These are phyloP conservation scores for Nerophis lumbriciformis DNA, from an alignment of 2,113 vertebrate genomes.

Conservation along the genomic window DNA sequence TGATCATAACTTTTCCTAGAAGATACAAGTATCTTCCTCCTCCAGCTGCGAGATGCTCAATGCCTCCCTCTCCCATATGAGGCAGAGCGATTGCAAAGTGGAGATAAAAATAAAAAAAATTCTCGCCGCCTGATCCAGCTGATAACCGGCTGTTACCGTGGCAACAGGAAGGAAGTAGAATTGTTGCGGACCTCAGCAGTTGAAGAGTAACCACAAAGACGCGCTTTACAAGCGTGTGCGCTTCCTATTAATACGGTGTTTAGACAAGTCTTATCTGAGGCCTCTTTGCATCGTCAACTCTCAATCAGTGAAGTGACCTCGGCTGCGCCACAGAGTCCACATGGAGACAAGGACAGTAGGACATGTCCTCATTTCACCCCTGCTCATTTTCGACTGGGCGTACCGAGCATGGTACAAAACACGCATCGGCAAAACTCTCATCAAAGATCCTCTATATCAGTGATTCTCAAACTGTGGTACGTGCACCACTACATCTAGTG, in stretches of 20 bases:
- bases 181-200: conserved; percentile 61
- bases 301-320: conserved; percentile 30
- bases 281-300: conserved; percentile 49
- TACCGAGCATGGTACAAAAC: too few relatives aligned
- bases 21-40: too few relatives aligned
- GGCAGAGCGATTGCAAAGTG: conserved; percentile 52
- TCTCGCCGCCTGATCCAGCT: conserved; percentile 38
- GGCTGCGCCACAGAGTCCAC: too few relatives aligned
- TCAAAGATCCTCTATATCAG: too few relatives aligned
- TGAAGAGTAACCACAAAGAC: conserved; percentile 9
- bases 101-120: conserved; percentile 63
- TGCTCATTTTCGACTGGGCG: too few relatives aligned
- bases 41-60: conserved; percentile 36
- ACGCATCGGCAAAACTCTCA: too few relatives aligned
- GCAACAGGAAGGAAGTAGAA: conserved; percentile 62
- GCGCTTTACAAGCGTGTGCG: too few relatives aligned
- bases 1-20: too few relatives aligned
- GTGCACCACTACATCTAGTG: too few relatives aligned
- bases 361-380: conserved; percentile 17
- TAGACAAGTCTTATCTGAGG: conserved; percentile 54
- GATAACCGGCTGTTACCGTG: conserved; percentile 53
- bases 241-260: conserved; percentile 26
- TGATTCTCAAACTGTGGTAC: too few relatives aligned
- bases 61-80: conserved; percentile 22
- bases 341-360: background rate